Percentiles rank a stretch among this genome's conserved stretches.
phyloP scores from a whole-genome alignment of 2,113 vertebrate species.

The Tupaia chinensis region DNA sequence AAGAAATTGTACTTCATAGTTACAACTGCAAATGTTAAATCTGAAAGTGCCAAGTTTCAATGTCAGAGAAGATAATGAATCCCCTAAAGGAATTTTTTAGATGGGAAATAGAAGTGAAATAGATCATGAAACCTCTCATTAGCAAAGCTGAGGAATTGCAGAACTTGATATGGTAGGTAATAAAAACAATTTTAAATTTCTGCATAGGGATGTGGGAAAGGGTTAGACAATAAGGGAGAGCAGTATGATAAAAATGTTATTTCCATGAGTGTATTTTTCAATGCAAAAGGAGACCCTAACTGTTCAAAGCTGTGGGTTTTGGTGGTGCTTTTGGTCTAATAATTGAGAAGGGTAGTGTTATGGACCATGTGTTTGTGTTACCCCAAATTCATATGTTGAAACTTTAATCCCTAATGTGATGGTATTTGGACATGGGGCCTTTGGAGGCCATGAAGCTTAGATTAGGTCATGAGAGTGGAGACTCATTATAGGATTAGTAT shows the following conservation, averaged over 20 bases:
- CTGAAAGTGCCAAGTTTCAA: slow-evolving; percentile 28
- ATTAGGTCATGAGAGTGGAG: neutral
- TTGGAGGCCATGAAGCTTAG: neutral
- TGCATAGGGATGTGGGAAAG: neutral
- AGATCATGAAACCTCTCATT: slow-evolving; percentile 42
- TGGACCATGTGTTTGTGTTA: neutral
- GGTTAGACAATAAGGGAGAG: too few species aligned
- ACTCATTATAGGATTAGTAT: neutral
- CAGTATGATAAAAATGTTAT: slow-evolving; percentile 11
- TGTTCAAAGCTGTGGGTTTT: neutral
- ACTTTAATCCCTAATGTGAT: neutral
- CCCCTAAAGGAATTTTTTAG: slow-evolving; percentile 29
- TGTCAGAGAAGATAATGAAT: slow-evolving; percentile 22
- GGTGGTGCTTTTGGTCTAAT: neutral
- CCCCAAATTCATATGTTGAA: neutral
- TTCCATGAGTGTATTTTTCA: slow-evolving; percentile 37
- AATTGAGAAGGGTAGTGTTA: neutral
- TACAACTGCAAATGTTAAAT: slow-evolving; percentile 41
- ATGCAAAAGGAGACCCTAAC: neutral
- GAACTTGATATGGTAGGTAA: neutral
- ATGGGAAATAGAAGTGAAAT: slow-evolving; percentile 5
- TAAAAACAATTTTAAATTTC: slow-evolving; percentile 31
- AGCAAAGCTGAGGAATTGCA: slow-evolving; percentile 7
- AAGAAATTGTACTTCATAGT: slow-evolving; percentile 7
- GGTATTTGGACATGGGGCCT: neutral